Percentiles rank a stretch among this genome's conserved stretches.
These are phyloP conservation scores for Batillaria attramentaria DNA, from an alignment of 1,140 invertebrate species.

Conservation along the genomic window DNA sequence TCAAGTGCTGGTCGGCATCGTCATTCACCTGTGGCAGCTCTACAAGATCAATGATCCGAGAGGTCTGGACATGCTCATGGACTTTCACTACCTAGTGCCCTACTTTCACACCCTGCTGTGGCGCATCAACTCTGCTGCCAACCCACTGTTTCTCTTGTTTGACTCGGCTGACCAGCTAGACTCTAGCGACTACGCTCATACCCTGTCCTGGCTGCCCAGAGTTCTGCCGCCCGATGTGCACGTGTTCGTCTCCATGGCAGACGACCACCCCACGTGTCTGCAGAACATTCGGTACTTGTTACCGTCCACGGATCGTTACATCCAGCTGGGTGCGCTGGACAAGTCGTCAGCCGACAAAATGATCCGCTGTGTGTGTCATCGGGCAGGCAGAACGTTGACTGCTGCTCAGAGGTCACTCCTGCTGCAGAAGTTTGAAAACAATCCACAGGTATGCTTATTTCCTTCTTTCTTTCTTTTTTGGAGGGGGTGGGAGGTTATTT, in stretches of 20 bases:
- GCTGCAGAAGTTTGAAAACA: slow-evolving; percentile 19
- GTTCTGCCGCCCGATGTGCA: slow-evolving; percentile 56
- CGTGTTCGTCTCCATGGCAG: slow-evolving; percentile 80
- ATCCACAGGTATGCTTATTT: neutral
- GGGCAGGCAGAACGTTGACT: slow-evolving; percentile 43
- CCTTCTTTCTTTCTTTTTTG: neutral
- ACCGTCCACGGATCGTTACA: slow-evolving; percentile 34
- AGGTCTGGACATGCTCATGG: slow-evolving; percentile 41
- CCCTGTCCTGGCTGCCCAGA: slow-evolving; percentile 61
- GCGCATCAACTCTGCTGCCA: slow-evolving; percentile 27
- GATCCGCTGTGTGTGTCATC: slow-evolving; percentile 38
- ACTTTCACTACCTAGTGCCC: slow-evolving; percentile 47
- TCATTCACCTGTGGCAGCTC: slow-evolving; percentile 44
- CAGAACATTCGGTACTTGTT: slow-evolving; percentile 29
- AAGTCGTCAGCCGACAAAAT: slow-evolving; percentile 43
- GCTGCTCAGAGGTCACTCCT: slow-evolving; percentile 47
- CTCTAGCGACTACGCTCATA: slow-evolving; percentile 50
- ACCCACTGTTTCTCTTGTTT: slow-evolving; percentile 61
- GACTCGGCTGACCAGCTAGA: slow-evolving; percentile 67
- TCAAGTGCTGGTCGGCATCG: slow-evolving; percentile 44
- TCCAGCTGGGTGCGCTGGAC: slow-evolving; percentile 44
- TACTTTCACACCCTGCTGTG: slow-evolving; percentile 49
- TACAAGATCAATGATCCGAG: slow-evolving; percentile 34
- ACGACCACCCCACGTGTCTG: slow-evolving; percentile 47
- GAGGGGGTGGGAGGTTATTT: too few relatives aligned